A percentile compares a stretch with the other conserved stretches of the same genome.
These are phyloP conservation scores for Drosophila fungiperda DNA, from an alignment of 2,888 invertebrate species.

Conservation along the genomic window DNA sequence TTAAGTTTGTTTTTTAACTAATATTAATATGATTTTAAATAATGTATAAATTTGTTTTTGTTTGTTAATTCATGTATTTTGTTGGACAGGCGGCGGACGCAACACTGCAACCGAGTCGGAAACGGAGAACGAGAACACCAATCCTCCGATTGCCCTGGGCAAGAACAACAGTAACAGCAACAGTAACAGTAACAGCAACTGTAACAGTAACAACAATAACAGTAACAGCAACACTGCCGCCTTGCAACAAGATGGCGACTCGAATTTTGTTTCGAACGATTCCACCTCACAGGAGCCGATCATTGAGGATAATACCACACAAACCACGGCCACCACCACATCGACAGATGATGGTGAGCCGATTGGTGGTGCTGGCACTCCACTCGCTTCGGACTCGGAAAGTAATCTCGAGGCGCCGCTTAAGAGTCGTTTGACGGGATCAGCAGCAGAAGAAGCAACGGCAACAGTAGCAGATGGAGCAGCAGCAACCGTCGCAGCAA, in stretches of 20 bases:
- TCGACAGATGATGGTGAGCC: slow-evolving; percentile 70
- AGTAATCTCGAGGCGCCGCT: slow-evolving; percentile 91
- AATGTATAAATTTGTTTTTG: slow-evolving; percentile 2
- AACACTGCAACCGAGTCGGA: slow-evolving; percentile 79
- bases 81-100: slow-evolving; percentile 63
- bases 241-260: slow-evolving; percentile 81
- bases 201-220: slow-evolving; percentile 40
- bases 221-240: slow-evolving; percentile 55
- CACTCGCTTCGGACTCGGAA: slow-evolving; percentile 88
- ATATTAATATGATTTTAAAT: not conserved
- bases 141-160: slow-evolving; percentile 71
- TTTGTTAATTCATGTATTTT: not conserved
- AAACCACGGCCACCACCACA: slow-evolving; percentile 86
- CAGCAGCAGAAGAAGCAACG: slow-evolving; percentile 10
- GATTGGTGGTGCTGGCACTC: slow-evolving; percentile 62
- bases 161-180: slow-evolving; percentile 43
- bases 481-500: not conserved
- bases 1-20: not conserved
- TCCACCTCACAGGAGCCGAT: slow-evolving; percentile 84
- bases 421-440: slow-evolving; percentile 27
- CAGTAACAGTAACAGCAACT: slow-evolving; percentile 41
- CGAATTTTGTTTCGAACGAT: slow-evolving; percentile 84
- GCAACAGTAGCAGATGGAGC: slow-evolving; percentile 7
- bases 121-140: slow-evolving; percentile 80
- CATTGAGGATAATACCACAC: slow-evolving; percentile 85